Conservation (phyloP, 2,113 vertebrate genomes). For the Syrrhaptes paradoxus region DNA sequence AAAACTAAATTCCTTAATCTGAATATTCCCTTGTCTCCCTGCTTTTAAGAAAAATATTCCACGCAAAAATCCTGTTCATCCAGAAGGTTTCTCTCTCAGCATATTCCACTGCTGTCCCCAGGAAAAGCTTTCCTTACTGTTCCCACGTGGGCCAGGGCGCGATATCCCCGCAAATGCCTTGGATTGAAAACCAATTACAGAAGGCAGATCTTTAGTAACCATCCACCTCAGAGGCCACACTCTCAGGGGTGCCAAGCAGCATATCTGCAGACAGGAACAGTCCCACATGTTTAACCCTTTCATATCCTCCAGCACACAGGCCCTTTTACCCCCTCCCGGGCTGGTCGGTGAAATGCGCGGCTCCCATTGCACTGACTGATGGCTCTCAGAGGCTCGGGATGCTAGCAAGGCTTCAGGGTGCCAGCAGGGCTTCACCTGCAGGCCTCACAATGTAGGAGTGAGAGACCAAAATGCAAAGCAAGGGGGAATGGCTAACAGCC, state of each 20-base stretch:
- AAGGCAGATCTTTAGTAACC: not conserved
- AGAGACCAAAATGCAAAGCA: not conserved
- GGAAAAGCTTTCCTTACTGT: not conserved
- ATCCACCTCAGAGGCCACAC: not conserved
- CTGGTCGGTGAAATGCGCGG: not conserved
- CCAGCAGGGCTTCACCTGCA: not conserved
- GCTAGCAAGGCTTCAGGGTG: not conserved
- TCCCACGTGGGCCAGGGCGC: not conserved
- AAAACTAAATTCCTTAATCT: not conserved
- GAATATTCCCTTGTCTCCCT: not conserved
- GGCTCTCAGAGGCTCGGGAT: not conserved
- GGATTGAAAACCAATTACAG: not conserved
- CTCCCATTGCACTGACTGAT: rapidly evolving
- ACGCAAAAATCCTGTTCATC: not conserved
- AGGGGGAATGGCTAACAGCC: not conserved
- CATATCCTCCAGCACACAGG: not conserved
- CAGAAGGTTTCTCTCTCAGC: not conserved
- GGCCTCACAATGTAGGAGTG: not conserved
- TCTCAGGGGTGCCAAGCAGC: not conserved
- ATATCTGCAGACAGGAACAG: not conserved
- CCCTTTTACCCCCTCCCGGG: not conserved
- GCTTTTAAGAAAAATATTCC: not conserved
- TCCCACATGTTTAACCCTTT: not conserved
- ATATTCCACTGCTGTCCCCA: not conserved
- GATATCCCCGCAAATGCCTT: not conserved